Base-by-base conservation (phyloP, 2,113 vertebrate species). In the Psittacula cyanocephala region DNA sequence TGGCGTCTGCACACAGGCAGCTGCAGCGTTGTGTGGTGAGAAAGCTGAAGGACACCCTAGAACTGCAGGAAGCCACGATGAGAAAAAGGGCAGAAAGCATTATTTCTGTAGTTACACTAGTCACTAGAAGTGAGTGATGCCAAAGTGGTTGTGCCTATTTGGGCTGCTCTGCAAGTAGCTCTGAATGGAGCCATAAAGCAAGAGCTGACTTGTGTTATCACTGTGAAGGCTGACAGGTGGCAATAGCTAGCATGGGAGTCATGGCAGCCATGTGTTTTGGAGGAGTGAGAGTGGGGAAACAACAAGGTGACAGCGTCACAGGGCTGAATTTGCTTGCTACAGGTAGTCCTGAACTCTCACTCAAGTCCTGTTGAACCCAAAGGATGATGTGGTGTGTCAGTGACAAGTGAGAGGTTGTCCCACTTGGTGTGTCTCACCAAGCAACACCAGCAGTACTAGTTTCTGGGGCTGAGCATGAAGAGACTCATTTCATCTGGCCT, bases 211-310 rank as follows among this genome's bases (percentile, higher is more conserved):
- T 67, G 2, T 17, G 39, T 57, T 53, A 20, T 14, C 9, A 52
- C n/a, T 0, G 1, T 25, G 60, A 1, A 33, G 59, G 31, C 3
- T 81, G 20, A 47, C 4, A 28, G 27, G 20, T 2, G 2, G 25
- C 49, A 64, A 52, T 18, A 60, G 2, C 0, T 1, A 79, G 29
- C 24, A 53, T 78, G 3, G 15, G 35, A 55, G 27, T 15, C 0
- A 1, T 0, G 3, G 28, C 33, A 59, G 47, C 10, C 0, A 0
- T 37, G 33, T 0, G 0, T 59, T 70, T 60, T 17, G 10, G 6
- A 5, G 12, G 23, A 29, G 28, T 1, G 5, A 70, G 12, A 67
- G 17, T 29, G 31, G 11, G 55, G 43, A 78, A 69, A 18, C 20
- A 41, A 35, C 8, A 75, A 46, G 39, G 7, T 3, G 4, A 79